These are phyloP conservation scores for Hucho hucho DNA, from an alignment of 2,113 vertebrate species.

Conservation along the genomic window DNA sequence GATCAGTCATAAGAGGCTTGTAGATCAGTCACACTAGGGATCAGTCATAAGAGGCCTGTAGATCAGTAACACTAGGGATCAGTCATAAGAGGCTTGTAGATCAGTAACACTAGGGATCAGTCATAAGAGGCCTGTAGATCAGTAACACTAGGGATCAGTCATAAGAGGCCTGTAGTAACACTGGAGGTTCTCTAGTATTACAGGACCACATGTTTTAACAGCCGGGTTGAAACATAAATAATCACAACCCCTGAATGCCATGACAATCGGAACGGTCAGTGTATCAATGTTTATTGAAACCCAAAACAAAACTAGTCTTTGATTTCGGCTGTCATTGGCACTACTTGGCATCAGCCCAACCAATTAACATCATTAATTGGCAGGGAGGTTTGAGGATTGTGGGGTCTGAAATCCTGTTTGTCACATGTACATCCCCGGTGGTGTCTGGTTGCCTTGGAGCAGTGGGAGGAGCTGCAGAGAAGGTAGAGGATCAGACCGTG, in stretches of 20 bases:
- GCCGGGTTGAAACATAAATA: background rate
- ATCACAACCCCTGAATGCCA: background rate
- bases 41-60: too few species aligned
- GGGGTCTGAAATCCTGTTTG: constrained; percentile 61
- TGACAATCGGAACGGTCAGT: background rate
- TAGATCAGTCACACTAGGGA: too few species aligned
- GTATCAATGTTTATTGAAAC: constrained; percentile 27
- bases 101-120: too few species aligned
- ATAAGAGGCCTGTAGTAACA: too few species aligned
- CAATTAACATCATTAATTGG: constrained; percentile 71
- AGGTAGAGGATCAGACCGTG: background rate
- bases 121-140: too few species aligned
- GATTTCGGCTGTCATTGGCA: constrained; percentile 40
- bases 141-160: too few species aligned
- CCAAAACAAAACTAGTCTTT: constrained; percentile 22
- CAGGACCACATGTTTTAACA: too few species aligned
- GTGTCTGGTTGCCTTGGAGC: constrained; percentile 37
- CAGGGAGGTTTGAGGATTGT: constrained; percentile 44
- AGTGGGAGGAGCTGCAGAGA: constrained; percentile 8
- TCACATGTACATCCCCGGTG: constrained; percentile 59
- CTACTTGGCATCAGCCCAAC: constrained; percentile 65
- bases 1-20: too few species aligned
- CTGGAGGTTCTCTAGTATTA: too few species aligned
- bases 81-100: too few species aligned
- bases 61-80: too few species aligned